Conservation (phyloP, 1,140 invertebrate genomes). For the Cydia pomonella region DNA sequence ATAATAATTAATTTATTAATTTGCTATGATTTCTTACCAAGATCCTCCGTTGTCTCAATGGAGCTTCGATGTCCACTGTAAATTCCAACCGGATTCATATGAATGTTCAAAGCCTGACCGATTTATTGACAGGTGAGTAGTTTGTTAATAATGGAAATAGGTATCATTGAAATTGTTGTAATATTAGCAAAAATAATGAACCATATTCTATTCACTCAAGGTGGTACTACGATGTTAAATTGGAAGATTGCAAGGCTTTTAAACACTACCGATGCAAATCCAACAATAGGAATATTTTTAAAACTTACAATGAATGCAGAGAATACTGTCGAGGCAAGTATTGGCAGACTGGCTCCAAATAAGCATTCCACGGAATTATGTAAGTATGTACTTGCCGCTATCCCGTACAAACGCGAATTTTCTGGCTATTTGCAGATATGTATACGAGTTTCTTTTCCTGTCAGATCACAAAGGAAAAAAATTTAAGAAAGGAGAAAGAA, state of each 20-base stretch:
- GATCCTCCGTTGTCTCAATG: not conserved
- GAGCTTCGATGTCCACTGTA: not conserved
- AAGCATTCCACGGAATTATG: too few species aligned
- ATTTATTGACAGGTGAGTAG: not conserved
- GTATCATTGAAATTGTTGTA: not conserved
- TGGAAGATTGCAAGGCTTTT: slow-evolving; percentile 52
- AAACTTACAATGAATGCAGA: slow-evolving; percentile 43
- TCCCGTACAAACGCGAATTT: too few species aligned
- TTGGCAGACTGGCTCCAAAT: not conserved
- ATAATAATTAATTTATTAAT: not conserved
- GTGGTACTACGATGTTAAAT: slow-evolving; percentile 59
- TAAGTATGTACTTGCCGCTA: too few species aligned
- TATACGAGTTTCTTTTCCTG: too few species aligned
- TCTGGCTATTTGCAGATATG: too few species aligned
- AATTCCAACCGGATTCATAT: slow-evolving; percentile 4
- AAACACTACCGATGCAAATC: slow-evolving; percentile 43
- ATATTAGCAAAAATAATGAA: not conserved
- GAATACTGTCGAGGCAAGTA: slow-evolving; percentile 46
- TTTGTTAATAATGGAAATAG: not conserved
- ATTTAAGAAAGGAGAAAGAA: too few species aligned
- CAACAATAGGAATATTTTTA: slow-evolving; percentile 47
- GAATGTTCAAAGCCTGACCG: not conserved
- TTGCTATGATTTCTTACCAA: not conserved
- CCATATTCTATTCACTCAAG: slow-evolving; percentile 38
- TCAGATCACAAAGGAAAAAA: too few species aligned